Conservation (phyloP, 2,113 vertebrate genomes). For the Ranitomeya imitator region DNA sequence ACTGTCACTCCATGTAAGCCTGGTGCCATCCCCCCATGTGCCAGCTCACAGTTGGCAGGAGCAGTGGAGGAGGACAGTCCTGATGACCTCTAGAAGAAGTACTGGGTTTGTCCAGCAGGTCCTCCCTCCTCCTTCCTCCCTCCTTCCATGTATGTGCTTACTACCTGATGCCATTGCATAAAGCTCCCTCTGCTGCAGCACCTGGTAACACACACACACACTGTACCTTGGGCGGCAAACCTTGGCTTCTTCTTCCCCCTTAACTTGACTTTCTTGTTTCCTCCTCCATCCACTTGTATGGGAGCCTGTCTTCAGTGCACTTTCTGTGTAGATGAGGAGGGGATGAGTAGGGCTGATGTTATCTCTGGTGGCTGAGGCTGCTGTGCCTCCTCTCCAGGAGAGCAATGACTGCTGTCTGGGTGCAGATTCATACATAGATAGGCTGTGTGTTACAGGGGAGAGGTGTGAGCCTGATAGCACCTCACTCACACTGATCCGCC, state of each 20-base stretch:
- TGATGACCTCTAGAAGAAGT: not conserved
- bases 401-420: constrained; percentile 13
- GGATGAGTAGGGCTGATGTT: constrained; percentile 29
- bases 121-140: not conserved
- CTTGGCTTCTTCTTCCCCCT: constrained; percentile 42
- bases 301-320: not conserved
- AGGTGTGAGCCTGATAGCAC: constrained; percentile 47
- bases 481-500: constrained; percentile 49
- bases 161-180: not conserved
- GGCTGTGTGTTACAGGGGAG: constrained; percentile 30
- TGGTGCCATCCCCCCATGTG: not conserved
- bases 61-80: not conserved
- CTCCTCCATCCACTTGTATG: constrained; percentile 45
- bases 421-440: constrained; percentile 50
- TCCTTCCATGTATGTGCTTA: not conserved
- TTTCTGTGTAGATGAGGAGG: not conserved
- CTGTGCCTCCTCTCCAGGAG: constrained; percentile 30
- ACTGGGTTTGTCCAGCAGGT: not conserved
- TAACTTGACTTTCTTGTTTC: constrained; percentile 55
- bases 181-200: constrained; percentile 26
- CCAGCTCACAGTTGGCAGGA: not conserved
- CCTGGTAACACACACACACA: constrained; percentile 22
- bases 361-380: constrained; percentile 2
- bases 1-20: not conserved
- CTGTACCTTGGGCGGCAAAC: constrained; percentile 43